Evolutionary conservation across 2,113 vertebrate genomes (phyloP), one percentile per base, ranked within the genome.

Genomic region (Microtus montanus): DNA sequence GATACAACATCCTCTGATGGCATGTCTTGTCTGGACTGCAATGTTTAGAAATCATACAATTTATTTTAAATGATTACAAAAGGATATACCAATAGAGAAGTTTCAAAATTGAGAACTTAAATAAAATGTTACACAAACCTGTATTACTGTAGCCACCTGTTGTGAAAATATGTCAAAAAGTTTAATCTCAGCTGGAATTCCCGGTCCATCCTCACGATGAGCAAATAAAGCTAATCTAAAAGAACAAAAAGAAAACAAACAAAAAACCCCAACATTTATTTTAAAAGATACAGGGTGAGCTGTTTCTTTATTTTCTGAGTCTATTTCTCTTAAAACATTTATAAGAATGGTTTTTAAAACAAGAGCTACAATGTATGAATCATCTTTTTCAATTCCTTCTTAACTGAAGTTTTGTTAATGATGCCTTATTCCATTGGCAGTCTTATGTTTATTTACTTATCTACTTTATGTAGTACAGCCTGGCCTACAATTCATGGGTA

Each of bases 121-220:
- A 83, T n/a, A 82, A 89, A 95, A 96, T 74, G 64, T 8, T 30
- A 52, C 58, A 91, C 97, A 89, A 96, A 99, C 99, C 98, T 99
- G 99, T 97, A 99, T 99, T 93, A 99, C 99, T 47, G 99, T 99
- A 93, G 99, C 99, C 97, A 99, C 99, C 97, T 99, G 99, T 96
- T 99, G 99, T 87, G 99, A 99, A 98, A 99, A 99, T 97, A 99
- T 99, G 97, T 99, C 99, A 97, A 99, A 99, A 12, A 99, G 98
- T 97, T 99, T 99, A 97, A 99, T 99, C 96, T 99, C 99, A 70
- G 99, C 98, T 86, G 99, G 99, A 93, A 99, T 99, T 38, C 99
- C 99, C 41, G 99, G 99, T 38, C 99, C 99, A 90, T 99, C 99
- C 97, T 99, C 99, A 98, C 99, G 99, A 98, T 99, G 99, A 94